Evolutionary conservation across 30 jellyfish, hydroid and myxozoan genomes (phyloP).

Genomic region (Pseudorhiza aurosa): DNA sequence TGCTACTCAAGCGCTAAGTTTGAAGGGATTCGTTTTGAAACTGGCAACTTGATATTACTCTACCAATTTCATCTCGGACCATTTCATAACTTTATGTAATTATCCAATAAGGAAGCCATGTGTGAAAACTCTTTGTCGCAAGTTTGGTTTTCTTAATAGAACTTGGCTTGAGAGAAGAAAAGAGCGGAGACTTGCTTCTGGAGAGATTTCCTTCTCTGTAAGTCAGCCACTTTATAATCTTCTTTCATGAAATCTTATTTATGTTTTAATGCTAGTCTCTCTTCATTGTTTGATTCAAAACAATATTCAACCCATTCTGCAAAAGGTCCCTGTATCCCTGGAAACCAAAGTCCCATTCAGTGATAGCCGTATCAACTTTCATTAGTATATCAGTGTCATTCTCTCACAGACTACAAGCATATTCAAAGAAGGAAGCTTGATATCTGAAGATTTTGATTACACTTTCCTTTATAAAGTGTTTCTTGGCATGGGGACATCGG

Average conservation of each 20-base stretch:
- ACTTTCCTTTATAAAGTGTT: neutral
- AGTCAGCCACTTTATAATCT: neutral
- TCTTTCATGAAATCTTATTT: neutral
- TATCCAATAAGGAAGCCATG: too few species aligned
- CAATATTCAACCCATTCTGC: too few species aligned
- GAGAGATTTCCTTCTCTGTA: neutral
- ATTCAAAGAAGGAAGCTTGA: neutral
- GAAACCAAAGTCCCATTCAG: too few species aligned
- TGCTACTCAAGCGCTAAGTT: too few species aligned
- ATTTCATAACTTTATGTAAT: too few species aligned
- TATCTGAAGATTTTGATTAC: conserved; percentile 16
- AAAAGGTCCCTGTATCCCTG: too few species aligned
- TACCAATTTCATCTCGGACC: too few species aligned
- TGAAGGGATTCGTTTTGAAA: too few species aligned
- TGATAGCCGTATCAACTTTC: too few species aligned
- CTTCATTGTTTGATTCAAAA: too few species aligned
- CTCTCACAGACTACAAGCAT: conserved; percentile 22
- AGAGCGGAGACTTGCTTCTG: neutral
- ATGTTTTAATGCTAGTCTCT: neutral
- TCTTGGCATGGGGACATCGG: conserved; percentile 32
- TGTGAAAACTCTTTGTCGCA: neutral
- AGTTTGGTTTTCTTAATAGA: neutral
- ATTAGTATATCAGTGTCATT: too few species aligned
- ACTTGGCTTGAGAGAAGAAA: conserved; percentile 1
- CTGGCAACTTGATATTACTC: too few species aligned